Conservation (phyloP, 2,888 invertebrate genomes). For the Amaurobius ferox region DNA sequence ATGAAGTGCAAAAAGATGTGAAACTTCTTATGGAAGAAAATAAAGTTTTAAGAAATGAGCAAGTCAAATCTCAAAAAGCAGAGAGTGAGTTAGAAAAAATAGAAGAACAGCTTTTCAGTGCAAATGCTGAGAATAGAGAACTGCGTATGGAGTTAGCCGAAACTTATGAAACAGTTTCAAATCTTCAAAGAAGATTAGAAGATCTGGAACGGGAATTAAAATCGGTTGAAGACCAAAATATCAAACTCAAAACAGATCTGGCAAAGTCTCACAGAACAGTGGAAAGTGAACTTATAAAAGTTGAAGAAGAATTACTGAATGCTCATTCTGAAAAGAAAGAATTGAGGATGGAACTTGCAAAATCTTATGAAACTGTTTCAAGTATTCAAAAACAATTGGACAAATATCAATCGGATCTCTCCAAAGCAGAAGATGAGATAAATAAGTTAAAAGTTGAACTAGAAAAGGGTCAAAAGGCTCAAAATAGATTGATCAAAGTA, state of each 20-base stretch:
- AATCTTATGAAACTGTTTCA: constrained; percentile 65
- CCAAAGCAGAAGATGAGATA: constrained; percentile 64
- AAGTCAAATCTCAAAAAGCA: constrained; percentile 62
- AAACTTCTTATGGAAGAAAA: constrained; percentile 72
- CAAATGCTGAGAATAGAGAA: constrained; percentile 67
- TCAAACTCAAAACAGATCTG: constrained; percentile 59
- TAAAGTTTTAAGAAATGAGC: constrained; percentile 65
- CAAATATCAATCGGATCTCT: constrained; percentile 53
- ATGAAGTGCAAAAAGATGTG: constrained; percentile 67
- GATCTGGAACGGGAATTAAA: constrained; percentile 67
- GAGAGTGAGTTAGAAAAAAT: constrained; percentile 61
- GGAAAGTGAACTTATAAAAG: constrained; percentile 68
- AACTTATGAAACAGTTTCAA: constrained; percentile 69
- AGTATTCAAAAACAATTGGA: constrained; percentile 64
- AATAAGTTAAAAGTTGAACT: constrained; percentile 56
- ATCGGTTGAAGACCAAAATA: constrained; percentile 58
- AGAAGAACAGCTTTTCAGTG: constrained; percentile 60
- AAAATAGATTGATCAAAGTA: constrained; percentile 37
- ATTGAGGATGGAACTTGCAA: constrained; percentile 60
- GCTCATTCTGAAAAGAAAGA: constrained; percentile 69
- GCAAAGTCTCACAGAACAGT: constrained; percentile 68
- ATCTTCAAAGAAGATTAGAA: constrained; percentile 64
- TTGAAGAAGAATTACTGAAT: constrained; percentile 64
- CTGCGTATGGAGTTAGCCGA: constrained; percentile 63
- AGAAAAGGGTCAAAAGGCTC: constrained; percentile 55